Evolutionary conservation across 2,113 vertebrate species (phyloP).

Genomic region (Sorex araneus): DNA sequence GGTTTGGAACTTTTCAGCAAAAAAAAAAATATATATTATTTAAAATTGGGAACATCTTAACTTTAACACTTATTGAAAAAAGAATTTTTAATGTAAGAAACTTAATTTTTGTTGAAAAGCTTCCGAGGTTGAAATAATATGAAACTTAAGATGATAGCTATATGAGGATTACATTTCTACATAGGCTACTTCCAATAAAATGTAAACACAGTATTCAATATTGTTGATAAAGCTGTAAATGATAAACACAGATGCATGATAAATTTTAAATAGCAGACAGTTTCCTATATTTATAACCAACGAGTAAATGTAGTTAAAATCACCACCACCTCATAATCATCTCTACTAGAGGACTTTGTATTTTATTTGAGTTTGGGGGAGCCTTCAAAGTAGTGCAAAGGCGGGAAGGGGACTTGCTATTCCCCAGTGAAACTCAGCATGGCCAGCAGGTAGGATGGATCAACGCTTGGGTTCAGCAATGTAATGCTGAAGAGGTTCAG

Average conservation of each 20-base stretch:
- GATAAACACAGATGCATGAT: background rate
- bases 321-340: background rate
- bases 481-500: too few species aligned
- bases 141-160: background rate
- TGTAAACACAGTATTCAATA: background rate
- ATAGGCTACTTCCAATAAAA: background rate
- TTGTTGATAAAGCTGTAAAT: background rate
- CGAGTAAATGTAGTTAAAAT: background rate
- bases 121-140: conserved; percentile 20
- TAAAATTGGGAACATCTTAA: conserved; percentile 29
- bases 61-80: conserved; percentile 38
- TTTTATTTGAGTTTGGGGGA: too few species aligned
- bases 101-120: background rate
- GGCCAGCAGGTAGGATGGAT: too few species aligned
- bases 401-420: too few species aligned
- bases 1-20: background rate
- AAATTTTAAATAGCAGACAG: background rate
- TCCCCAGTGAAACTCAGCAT: too few species aligned
- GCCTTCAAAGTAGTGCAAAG: too few species aligned
- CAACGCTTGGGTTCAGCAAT: too few species aligned
- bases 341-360: background rate
- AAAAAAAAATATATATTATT: background rate
- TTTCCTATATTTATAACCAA: background rate
- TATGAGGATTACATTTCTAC: background rate
- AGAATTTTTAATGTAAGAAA: conserved; percentile 7